phyloP scores from a whole-genome alignment of 2,113 vertebrate genomes.

The Mixornis gularis region DNA sequence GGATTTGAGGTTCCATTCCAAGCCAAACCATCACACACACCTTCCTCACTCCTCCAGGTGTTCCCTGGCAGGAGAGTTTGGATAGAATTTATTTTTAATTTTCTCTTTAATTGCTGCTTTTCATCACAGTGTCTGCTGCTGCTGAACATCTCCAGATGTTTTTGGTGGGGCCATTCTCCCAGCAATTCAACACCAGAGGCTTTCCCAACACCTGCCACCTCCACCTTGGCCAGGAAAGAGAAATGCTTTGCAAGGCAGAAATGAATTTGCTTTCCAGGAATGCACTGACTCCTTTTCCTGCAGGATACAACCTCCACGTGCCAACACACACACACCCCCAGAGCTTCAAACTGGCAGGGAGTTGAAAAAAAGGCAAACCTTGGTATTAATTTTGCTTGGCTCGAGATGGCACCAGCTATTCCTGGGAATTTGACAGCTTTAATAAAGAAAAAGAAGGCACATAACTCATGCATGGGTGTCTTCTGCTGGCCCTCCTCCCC shows the following conservation, averaged over 20 bases:
- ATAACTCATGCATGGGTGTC: not conserved
- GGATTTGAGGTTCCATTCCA: accelerated
- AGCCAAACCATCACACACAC: not conserved
- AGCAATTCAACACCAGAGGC: not conserved
- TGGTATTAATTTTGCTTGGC: not conserved
- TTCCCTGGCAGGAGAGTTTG: not conserved
- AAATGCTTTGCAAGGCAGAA: not conserved
- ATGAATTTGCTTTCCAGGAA: not conserved
- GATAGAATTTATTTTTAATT: not conserved
- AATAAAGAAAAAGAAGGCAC: not conserved
- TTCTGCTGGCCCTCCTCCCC: not conserved
- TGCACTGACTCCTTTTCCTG: not conserved
- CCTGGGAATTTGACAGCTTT: not conserved
- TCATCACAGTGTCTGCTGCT: not conserved
- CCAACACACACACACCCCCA: not conserved
- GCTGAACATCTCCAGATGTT: not conserved
- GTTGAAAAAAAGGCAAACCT: not conserved
- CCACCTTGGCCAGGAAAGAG: not conserved
- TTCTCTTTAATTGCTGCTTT: not conserved
- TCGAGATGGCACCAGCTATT: not conserved
- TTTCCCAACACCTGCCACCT: not conserved
- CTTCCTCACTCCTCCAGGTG: not conserved
- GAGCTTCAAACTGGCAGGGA: not conserved
- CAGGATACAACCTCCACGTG: not conserved
- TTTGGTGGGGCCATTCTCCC: not conserved